Conservation (phyloP, 2,113 vertebrate genomes). For the Rhinogobius similis region DNA sequence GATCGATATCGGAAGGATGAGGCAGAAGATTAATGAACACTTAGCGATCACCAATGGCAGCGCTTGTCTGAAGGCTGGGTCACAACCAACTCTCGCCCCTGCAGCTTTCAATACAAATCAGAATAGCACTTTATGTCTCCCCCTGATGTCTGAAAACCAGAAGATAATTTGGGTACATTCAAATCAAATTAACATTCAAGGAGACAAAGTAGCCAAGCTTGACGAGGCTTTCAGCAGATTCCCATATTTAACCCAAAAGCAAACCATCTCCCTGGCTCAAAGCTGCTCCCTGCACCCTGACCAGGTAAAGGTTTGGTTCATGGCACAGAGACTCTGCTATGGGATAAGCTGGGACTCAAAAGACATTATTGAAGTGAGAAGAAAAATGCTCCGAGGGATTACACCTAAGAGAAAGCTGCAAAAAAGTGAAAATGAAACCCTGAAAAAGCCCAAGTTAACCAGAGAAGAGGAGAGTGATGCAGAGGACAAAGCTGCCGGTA, state of each 20-base stretch:
- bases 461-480: conserved; percentile 13
- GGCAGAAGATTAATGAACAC: neutral
- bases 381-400: conserved; percentile 29
- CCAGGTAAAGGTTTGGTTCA: conserved; percentile 88
- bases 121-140: conserved; percentile 73
- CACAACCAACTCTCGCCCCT: neutral
- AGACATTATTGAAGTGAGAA: conserved; percentile 79
- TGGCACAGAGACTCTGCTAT: conserved; percentile 83
- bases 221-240: conserved; percentile 83
- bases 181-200: conserved; percentile 63
- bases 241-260: conserved; percentile 81
- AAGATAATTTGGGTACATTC: conserved; percentile 81
- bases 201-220: conserved; percentile 76
- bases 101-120: conserved; percentile 32
- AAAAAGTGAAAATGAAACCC: neutral
- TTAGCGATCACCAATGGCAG: neutral
- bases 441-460: neutral
- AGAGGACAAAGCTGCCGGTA: conserved; percentile 10
- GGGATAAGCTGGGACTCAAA: conserved; percentile 87
- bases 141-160: conserved; percentile 77
- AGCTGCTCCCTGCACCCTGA: conserved; percentile 81
- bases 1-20: conserved; percentile 10
- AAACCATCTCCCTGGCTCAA: conserved; percentile 76
- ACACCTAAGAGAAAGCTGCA: neutral
- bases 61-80: rapidly evolving